Evolutionary conservation across 2,113 vertebrate genomes (phyloP).

Genomic region (Coptodon bakossiorum): DNA sequence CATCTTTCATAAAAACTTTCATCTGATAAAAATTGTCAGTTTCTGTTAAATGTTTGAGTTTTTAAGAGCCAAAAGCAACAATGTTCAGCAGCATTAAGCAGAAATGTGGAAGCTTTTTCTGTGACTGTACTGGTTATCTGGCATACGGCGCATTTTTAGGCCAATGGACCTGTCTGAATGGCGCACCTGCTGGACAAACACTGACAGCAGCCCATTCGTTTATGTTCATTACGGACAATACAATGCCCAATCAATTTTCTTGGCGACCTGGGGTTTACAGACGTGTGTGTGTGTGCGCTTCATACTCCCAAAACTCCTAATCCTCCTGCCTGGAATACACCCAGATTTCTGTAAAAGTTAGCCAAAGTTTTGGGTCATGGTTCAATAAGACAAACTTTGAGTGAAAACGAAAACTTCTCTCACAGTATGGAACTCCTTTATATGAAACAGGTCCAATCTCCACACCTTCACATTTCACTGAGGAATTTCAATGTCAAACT

Average conservation of each 20-base stretch:
- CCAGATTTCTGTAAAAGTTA: background rate
- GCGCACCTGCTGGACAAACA: background rate
- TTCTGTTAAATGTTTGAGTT: background rate
- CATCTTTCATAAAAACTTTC: background rate
- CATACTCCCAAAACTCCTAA: background rate
- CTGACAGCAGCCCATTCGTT: background rate
- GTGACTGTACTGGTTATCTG: background rate
- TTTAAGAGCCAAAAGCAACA: background rate
- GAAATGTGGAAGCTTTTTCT: background rate
- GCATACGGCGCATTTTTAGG: background rate
- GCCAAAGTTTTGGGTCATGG: background rate
- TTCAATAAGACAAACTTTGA: background rate
- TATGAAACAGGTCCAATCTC: background rate
- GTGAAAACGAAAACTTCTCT: conserved; percentile 3
- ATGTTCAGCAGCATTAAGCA: background rate
- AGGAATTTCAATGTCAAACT: conserved; percentile 8
- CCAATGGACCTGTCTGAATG: background rate
- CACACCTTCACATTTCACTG: background rate
- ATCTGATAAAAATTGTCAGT: background rate
- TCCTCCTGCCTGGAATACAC: background rate
- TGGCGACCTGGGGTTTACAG: background rate
- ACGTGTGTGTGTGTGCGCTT: background rate
- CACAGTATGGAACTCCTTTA: background rate
- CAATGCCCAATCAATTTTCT: background rate
- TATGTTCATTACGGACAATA: background rate